phyloP scores from a whole-genome alignment of 2,888 invertebrate species.

The Nycteola revayana region DNA sequence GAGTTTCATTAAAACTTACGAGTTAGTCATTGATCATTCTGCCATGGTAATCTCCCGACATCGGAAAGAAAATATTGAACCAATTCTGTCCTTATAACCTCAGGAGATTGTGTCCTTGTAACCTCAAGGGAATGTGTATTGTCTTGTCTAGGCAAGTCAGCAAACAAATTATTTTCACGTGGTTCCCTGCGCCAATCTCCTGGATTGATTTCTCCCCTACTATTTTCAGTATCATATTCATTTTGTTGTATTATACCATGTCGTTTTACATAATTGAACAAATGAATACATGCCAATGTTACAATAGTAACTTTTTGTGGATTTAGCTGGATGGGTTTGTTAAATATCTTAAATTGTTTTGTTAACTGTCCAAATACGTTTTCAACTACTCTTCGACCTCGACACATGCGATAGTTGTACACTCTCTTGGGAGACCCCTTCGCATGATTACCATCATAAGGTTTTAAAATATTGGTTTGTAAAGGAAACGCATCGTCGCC shows the following conservation, averaged over 20 bases:
- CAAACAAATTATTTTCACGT: conserved; percentile 8
- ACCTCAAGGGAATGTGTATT: conserved; percentile 9
- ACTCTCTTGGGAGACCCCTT: conserved; percentile 13
- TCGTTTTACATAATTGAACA: conserved; percentile 13
- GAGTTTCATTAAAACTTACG: conserved; percentile 3
- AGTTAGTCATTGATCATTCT: conserved; percentile 15
- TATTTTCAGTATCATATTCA: conserved; percentile 20
- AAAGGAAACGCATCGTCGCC: conserved; percentile 11
- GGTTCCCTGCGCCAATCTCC: conserved; percentile 8
- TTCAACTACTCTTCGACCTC: conserved; percentile 23
- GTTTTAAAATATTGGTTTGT: conserved; percentile 16
- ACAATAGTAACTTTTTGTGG: conserved; percentile 9
- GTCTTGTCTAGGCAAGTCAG: conserved; percentile 9
- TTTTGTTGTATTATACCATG: conserved; percentile 6
- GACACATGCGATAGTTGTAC: conserved; percentile 19
- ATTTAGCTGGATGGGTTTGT: conserved; percentile 10
- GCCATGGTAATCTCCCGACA: conserved; percentile 16
- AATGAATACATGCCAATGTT: conserved; percentile 7
- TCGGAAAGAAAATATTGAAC: conserved; percentile 13
- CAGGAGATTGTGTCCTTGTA: conserved; percentile 8
- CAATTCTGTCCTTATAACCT: conserved; percentile 12
- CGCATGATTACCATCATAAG: conserved; percentile 18
- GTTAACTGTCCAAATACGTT: conserved; percentile 23
- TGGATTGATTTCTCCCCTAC: conserved; percentile 10
- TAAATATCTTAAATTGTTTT: conserved; percentile 7